phyloP scores from a whole-genome alignment of 2,113 vertebrate genomes.

The Micromys minutus region DNA sequence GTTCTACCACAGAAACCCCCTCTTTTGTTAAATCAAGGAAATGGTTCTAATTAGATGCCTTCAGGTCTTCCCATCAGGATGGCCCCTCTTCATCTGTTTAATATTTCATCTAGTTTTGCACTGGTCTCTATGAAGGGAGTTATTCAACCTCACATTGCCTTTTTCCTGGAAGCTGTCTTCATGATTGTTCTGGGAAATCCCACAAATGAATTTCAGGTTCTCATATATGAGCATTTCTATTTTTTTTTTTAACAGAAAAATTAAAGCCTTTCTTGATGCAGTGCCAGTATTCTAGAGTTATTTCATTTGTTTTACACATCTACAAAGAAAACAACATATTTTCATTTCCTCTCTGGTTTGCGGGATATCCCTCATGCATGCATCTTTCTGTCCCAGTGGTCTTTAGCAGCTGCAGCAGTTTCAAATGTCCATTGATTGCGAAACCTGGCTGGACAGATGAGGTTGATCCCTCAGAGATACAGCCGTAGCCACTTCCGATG shows the following conservation, averaged over 20 bases:
- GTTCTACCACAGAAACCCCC: not conserved
- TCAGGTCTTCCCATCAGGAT: not conserved
- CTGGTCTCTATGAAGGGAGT: not conserved
- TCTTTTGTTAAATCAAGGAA: not conserved
- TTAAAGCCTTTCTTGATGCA: not conserved
- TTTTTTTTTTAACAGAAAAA: not conserved
- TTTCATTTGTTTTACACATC: not conserved
- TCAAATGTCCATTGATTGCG: not conserved
- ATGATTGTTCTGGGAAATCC: not conserved
- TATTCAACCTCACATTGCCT: not conserved
- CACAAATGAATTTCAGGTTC: not conserved
- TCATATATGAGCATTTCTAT: not conserved
- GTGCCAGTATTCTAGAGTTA: not conserved
- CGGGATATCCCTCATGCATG: not conserved
- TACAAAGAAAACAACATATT: not conserved
- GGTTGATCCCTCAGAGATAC: conserved; percentile 19
- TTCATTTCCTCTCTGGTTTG: not conserved
- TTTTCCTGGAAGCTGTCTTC: not conserved
- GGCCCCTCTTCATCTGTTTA: not conserved
- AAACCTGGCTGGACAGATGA: not conserved
- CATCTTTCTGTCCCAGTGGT: not conserved
- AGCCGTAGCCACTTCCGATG: conserved; percentile 26
- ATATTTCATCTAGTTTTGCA: not conserved
- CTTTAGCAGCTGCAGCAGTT: conserved; percentile 25
- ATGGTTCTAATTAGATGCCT: not conserved